A percentile compares a stretch with the other conserved stretches of the same genome.
phyloP scores from a whole-genome alignment of 1,140 invertebrate genomes.

The Cecropterus lyciades region DNA sequence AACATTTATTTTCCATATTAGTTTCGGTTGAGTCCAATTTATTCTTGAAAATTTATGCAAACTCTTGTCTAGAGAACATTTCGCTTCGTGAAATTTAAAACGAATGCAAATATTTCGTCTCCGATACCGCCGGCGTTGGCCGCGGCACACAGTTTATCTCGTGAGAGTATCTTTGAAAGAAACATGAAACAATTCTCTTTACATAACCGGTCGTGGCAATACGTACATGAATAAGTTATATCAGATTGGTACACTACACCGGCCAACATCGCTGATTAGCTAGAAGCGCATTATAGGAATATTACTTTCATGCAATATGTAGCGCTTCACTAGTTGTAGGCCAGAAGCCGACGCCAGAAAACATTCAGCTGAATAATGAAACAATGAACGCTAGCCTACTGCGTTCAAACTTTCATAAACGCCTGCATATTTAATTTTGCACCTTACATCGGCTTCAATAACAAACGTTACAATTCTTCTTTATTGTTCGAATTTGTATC shows the following conservation, averaged over 20 bases:
- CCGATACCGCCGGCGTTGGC: constrained; percentile 11
- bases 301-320: constrained; percentile 8
- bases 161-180: constrained; percentile 8
- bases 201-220: background rate
- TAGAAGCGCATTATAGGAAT: constrained; percentile 3
- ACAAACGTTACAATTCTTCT: constrained; percentile 1
- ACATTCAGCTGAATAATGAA: constrained; percentile 32
- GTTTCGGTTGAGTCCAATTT: constrained; percentile 32
- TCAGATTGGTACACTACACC: background rate
- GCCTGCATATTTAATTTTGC: background rate
- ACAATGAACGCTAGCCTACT: constrained; percentile 24
- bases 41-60: constrained; percentile 30
- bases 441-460: background rate
- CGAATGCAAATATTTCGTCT: constrained; percentile 36
- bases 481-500: background rate
- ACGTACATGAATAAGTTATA: constrained; percentile 3
- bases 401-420: constrained; percentile 24
- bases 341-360: constrained; percentile 7
- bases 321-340: background rate
- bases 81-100: constrained; percentile 24
- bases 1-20: constrained; percentile 22
- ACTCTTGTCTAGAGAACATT: constrained; percentile 32
- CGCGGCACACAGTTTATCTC: constrained; percentile 18
- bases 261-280: background rate
- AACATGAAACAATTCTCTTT: constrained; percentile 2